Evolutionary conservation across 2,888 invertebrate genomes (phyloP), one percentile per base, ranked within the genome.

Genomic region (Hydroisotoma schaefferi): DNA sequence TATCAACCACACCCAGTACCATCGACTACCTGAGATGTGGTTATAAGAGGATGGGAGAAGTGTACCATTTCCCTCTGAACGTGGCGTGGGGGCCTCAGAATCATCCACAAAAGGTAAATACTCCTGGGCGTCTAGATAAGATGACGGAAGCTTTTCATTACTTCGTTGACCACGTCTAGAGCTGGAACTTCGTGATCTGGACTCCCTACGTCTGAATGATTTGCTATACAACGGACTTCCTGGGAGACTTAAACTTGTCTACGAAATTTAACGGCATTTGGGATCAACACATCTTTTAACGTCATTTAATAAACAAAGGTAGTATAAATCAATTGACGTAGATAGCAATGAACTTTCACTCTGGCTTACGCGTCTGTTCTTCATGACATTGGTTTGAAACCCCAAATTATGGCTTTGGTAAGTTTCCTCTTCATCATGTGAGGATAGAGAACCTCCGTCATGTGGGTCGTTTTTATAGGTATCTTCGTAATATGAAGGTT

Each of bases 41-140:
- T n/a, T n/a, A n/a, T 91, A 92, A 77, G 89, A 87, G 61, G 92
- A 91, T 75, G 93, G 90, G 75, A 94, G 89, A 79, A 94, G 92
- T 76, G 91, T 91, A 76, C 93, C 93, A 79, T 93, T 94, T 80
- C 95, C 95, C 81, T 95, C 95, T 69, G 94, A 94, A 89, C 94
- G 93, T 57, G 97, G 97, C 65, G 95, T 97, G 62, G 94, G 95
- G 70, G 94, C 95, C 76, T 92, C 92, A 68, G 94, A 94, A 80
- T 95, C 97, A 78, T 97, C 97, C 59, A 94, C 95, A 77, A 93
- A 97, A 61, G 95, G 95, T 76, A 97, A 84, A 79, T 94, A 93
- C 81, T 93, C 92, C 75, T 80, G n/a, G 3, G 68, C 67, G 57
- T 65, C 94, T 78, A 94, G 84, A 81, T 94, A 94, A 71, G 94